These are phyloP conservation scores for Boulengeromyrus knoepffleri DNA, from an alignment of 2,113 vertebrate genomes.

Conservation along the genomic window DNA sequence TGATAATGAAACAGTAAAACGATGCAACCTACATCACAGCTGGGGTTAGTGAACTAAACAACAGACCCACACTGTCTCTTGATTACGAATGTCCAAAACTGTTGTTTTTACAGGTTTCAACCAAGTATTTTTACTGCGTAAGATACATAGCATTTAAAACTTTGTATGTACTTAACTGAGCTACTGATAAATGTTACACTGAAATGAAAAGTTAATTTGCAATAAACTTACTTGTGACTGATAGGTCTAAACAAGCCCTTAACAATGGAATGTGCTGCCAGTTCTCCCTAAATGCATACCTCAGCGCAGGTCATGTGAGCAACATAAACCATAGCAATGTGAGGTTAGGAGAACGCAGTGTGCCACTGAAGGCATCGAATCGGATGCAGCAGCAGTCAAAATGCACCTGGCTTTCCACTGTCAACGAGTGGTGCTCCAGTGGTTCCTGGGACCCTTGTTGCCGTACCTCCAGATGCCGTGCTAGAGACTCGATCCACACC, in stretches of 20 bases:
- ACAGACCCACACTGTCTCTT: background rate
- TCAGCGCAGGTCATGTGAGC: constrained; percentile 32
- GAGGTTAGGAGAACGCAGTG: background rate
- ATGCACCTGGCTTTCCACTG: constrained; percentile 53
- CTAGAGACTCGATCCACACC: background rate
- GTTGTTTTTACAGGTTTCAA: background rate
- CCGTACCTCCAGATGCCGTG: background rate
- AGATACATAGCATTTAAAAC: background rate
- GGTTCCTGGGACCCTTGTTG: constrained; percentile 31
- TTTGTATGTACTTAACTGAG: background rate
- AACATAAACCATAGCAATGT: background rate
- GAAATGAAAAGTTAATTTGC: background rate
- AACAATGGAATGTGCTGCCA: background rate
- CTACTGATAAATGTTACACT: background rate
- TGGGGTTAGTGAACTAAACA: background rate
- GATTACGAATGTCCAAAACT: background rate
- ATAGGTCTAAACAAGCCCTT: background rate
- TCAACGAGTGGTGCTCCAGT: constrained; percentile 58
- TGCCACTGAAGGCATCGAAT: background rate
- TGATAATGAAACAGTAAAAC: background rate
- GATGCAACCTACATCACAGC: background rate
- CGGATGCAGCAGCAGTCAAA: background rate
- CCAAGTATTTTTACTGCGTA: background rate
- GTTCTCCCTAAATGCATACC: background rate
- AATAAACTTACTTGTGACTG: background rate